phyloP scores from a whole-genome alignment of 2,797 vertebrate genomes.

The Phataginus tricuspis region DNA sequence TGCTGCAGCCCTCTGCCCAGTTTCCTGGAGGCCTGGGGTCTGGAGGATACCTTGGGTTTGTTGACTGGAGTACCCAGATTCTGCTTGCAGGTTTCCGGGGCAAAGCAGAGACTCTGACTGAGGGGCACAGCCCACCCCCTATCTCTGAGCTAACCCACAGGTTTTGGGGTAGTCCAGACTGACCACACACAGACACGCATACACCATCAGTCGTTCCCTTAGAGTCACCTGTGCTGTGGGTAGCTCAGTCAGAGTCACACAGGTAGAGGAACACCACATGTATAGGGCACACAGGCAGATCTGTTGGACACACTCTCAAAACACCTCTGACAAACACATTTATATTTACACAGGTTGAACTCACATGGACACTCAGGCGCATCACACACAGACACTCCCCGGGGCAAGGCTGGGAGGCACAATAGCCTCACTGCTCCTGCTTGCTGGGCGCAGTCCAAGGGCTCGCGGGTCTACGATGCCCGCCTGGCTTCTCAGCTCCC shows the following conservation, averaged over 20 bases:
- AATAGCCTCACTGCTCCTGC: too few species aligned
- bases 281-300: not conserved
- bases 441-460: not conserved
- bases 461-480: fast-evolving
- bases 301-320: not conserved
- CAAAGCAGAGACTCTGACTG: not conserved
- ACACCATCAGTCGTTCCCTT: not conserved
- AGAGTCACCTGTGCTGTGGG: not conserved
- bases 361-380: not conserved
- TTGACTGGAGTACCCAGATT: not conserved
- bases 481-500: fast-evolving
- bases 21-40: not conserved
- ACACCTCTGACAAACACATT: not conserved
- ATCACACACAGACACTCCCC: not conserved
- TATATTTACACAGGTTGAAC: not conserved
- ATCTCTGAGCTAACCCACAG: not conserved
- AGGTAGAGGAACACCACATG: not conserved
- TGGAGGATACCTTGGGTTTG: not conserved
- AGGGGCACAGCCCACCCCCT: not conserved
- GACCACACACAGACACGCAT: not conserved
- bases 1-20: not conserved
- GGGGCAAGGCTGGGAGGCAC: not conserved
- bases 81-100: not conserved
- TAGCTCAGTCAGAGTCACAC: not conserved
- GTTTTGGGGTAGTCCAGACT: not conserved